Base-by-base conservation (phyloP, 2,797 vertebrate species). In the Phrynocephalus forsythii region DNA sequence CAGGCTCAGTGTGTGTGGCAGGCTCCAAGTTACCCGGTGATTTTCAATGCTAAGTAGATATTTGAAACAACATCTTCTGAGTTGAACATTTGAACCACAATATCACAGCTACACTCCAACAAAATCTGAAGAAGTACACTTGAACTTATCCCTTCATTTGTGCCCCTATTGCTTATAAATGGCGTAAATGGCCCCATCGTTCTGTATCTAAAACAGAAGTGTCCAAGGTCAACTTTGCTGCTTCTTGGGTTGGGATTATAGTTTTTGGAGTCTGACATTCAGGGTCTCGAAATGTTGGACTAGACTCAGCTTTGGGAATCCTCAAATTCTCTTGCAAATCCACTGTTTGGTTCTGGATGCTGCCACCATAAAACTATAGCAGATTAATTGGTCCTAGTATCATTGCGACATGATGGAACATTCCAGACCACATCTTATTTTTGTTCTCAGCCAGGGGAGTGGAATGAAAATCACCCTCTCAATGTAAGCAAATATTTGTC, bases 401-500 rank as follows among this genome's bases (percentile, higher is more conserved):
- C 93, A 93, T 90, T 92, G 85, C 91, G 91, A 87, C 81, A 92
- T 92, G 91, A 80, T 88, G 66, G 87, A 94, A 63, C 85, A 91
- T 89, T 94, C 87, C 84, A 85, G 85, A 68, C 78, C 90, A 90
- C 66, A 92, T 93, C 92, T 94, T 91, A 91, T 79, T 86, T 95
- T 94, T 86, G 89, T 91, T 91, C 63, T 89, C 69, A 79, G 88
- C 86, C 86, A 93, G 38, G 3, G 89, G 79, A 82, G 80, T 91
- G 90, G 91, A 94, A 94, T 92, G 89, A 93, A 92, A 95, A 92
- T 87, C 92, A 89, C 85, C 86, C 91, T 88, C 56, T 88, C 93
- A 91, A 91, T 94, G 90, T 91, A 85, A 90, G 82, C 94, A 95
- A 95, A 95, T 95, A 95, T 95, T 95, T 95, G 92, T 79, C 79